Conservation (phyloP, 2,888 invertebrate species). For the Oligia strigilis region DNA sequence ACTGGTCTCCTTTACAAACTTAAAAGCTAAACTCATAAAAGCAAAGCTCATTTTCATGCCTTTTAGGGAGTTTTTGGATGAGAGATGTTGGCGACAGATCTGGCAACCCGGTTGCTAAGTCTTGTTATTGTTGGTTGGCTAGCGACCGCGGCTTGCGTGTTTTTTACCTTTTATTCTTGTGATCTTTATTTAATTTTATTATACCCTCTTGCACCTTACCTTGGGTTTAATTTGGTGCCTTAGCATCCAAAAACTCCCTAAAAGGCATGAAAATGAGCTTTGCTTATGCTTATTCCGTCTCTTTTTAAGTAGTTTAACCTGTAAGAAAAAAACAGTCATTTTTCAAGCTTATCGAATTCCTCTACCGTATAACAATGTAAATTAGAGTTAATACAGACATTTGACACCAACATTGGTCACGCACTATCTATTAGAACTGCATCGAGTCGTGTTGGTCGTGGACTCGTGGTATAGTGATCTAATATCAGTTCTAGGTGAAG, state of each 20-base stretch:
- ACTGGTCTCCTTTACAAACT: neutral
- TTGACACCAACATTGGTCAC: constrained; percentile 24
- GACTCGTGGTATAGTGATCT: constrained; percentile 43
- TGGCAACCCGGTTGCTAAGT: no score
- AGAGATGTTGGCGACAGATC: no score
- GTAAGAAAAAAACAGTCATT: neutral
- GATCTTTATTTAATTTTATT: no score
- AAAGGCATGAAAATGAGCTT: neutral
- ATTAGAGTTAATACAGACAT: neutral
- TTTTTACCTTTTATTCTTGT: no score
- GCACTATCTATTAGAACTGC: constrained; percentile 30
- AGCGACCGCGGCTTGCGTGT: no score
- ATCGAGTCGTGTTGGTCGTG: constrained; percentile 20
- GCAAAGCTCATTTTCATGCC: no score
- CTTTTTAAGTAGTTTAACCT: neutral
- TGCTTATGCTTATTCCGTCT: no score
- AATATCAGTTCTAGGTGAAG: constrained; percentile 61
- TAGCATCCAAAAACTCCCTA: neutral
- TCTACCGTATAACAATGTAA: neutral
- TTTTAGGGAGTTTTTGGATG: no score
- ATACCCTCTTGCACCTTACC: no score
- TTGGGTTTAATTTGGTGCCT: no score
- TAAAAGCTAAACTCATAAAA: neutral
- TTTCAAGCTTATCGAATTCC: no score
- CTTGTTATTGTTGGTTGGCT: no score